A percentile compares a stretch with the other conserved stretches of the same genome.
phyloP scores from a whole-genome alignment of 2,797 vertebrate species.

The Nyctibius grandis region DNA sequence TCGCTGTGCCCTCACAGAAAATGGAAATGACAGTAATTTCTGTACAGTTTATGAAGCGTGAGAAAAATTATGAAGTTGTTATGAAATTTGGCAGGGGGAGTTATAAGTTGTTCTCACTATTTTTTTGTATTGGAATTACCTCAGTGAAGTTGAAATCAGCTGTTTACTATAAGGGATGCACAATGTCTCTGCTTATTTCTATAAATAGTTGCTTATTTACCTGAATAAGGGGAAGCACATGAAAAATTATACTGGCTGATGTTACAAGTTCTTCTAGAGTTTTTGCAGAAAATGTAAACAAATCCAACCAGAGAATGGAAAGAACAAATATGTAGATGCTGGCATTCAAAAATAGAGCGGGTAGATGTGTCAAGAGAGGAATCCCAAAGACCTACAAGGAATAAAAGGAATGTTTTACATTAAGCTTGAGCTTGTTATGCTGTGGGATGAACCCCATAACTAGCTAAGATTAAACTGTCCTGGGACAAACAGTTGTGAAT shows the following conservation, averaged over 20 bases:
- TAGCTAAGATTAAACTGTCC: neutral
- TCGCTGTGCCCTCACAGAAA: neutral
- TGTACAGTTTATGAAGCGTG: neutral
- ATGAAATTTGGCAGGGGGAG: neutral
- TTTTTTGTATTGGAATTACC: neutral
- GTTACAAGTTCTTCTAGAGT: neutral
- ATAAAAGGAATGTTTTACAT: neutral
- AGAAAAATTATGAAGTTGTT: neutral
- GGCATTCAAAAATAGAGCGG: neutral
- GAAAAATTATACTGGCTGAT: neutral
- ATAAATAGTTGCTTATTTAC: neutral
- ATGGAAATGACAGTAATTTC: neutral
- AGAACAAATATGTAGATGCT: neutral
- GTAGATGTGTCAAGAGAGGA: neutral
- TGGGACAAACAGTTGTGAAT: neutral
- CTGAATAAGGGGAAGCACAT: neutral
- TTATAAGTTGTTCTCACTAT: neutral
- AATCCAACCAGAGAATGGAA: neutral
- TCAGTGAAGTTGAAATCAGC: neutral
- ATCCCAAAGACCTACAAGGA: neutral
- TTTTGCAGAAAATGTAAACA: neutral
- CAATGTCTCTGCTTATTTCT: neutral
- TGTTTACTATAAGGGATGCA: neutral
- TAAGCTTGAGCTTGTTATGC: neutral
- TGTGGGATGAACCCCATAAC: neutral